A percentile compares a stretch with the other conserved stretches of the same genome.
phyloP scores from a whole-genome alignment of 2,113 vertebrate species.

The Zosterops japonicus region DNA sequence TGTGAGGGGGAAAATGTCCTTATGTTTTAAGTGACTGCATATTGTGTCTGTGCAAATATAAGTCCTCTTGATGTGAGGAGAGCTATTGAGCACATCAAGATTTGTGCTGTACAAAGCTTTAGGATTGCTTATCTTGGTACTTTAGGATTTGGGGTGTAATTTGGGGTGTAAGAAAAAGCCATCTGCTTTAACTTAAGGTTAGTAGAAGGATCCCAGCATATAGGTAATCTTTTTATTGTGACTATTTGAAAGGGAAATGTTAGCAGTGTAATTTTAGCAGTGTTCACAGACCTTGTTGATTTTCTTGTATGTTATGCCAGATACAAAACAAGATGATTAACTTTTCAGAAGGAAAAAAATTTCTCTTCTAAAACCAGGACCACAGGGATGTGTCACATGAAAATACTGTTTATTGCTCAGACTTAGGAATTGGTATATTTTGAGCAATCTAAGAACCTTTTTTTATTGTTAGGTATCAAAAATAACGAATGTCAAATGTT shows the following conservation, averaged over 20 bases:
- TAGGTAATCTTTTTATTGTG: neutral
- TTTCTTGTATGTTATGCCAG: neutral
- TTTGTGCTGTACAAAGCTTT: neutral
- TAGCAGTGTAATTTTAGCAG: neutral
- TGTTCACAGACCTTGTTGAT: neutral
- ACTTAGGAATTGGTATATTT: neutral
- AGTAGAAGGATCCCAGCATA: neutral
- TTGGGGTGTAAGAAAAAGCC: neutral
- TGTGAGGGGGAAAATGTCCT: neutral
- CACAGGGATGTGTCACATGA: neutral
- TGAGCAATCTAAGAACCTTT: neutral
- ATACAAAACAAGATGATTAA: neutral
- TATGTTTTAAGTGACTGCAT: neutral
- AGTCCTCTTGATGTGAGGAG: neutral
- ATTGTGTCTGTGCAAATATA: neutral
- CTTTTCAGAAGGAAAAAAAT: neutral
- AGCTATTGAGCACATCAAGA: neutral
- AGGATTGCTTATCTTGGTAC: neutral
- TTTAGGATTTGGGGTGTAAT: neutral
- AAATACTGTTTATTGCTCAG: neutral
- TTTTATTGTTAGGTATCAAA: neutral
- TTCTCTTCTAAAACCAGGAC: neutral
- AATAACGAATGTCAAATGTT: neutral
- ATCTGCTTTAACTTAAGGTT: neutral
- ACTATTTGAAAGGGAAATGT: neutral